Base-by-base conservation (phyloP, 2,888 invertebrate genomes). In the Xanthorhoe designata region DNA sequence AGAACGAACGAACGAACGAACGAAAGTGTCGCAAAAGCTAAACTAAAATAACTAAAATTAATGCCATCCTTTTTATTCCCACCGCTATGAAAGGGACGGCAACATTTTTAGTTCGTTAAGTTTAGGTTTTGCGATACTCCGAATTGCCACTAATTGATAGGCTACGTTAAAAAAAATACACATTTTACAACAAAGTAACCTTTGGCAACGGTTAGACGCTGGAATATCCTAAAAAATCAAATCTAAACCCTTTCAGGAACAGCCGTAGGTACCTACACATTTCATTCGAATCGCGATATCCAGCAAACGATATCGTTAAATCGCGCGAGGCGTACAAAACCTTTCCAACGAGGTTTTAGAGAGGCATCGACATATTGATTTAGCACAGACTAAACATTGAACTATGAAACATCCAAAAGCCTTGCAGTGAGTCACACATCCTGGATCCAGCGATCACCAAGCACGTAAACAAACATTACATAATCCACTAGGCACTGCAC, bases 401-500 rank as follows among this genome's bases (percentile, higher is more conserved):
- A 63, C 54, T 56, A 18, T 50, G 19, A 70, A 55, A 69, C 68
- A 69, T 59, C 29, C n/a, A 45, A 51, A 60, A 64, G 67, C 56
- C 71, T 70, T 63, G 71, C 66, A 58, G 52, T 69, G 62, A 69
- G 55, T 61, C 67, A 71, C 71, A 70, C 49, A 42, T 19, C 52
- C 59, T 63, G 62, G 51, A 38, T 53, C 49, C 63, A 53, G 19
- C 45, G 51, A 42, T 62, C 64, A 52, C 57, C 52, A 50, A 68
- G 64, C 67, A 66, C 71, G 70, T 69, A 72, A 72, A 72, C 74
- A 74, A 69, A 70, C 64, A 66, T 72, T 70, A 72, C 64, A 66
- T 69, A 70, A 74, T 51, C 56, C 78, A 76, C 77, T 78, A 76
- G 59, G 59, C 66, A 68, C 72, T 61, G 42, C 66, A 64, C 65